These are phyloP conservation scores for Sylvilagus bachmani DNA, from an alignment of 2,113 vertebrate genomes.

Conservation along the genomic window DNA sequence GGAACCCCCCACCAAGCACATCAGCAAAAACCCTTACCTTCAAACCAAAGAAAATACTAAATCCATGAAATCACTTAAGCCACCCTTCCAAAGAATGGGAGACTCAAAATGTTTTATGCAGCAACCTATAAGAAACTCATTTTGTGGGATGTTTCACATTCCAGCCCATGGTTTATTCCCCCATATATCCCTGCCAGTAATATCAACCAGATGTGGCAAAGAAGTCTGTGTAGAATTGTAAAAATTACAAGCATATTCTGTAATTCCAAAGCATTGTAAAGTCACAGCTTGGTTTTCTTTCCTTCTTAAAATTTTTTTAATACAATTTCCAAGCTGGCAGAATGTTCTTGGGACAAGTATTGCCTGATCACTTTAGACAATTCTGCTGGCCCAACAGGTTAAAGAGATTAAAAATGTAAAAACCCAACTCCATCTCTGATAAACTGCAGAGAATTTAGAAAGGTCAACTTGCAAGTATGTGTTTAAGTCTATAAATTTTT, in stretches of 20 bases:
- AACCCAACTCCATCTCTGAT: constrained; percentile 41
- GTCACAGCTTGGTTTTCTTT: constrained; percentile 80
- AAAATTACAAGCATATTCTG: constrained; percentile 84
- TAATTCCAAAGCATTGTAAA: constrained; percentile 82
- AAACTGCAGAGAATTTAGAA: constrained; percentile 37
- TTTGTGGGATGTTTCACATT: constrained; percentile 88
- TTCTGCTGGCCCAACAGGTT: constrained; percentile 30
- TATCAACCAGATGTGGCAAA: constrained; percentile 88
- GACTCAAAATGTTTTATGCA: constrained; percentile 83
- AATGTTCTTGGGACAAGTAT: constrained; percentile 56
- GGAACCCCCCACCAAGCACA: constrained; percentile 64
- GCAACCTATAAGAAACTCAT: constrained; percentile 84
- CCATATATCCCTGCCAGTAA: constrained; percentile 84
- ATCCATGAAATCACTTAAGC: constrained; percentile 81
- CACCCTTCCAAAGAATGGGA: constrained; percentile 79
- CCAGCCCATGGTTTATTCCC: constrained; percentile 86
- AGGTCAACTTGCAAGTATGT: constrained; percentile 30
- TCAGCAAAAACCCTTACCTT: constrained; percentile 73
- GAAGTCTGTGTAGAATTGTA: constrained; percentile 79
- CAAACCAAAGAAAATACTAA: constrained; percentile 85
- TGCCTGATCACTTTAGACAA: constrained; percentile 54
- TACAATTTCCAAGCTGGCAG: constrained; percentile 69
- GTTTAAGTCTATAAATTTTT: constrained; percentile 54
- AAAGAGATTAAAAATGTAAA: constrained; percentile 51
- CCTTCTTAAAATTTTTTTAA: constrained; percentile 20